Evolutionary conservation across 2,888 invertebrate species (phyloP), one percentile per base, ranked within the genome.

Genomic region (Philereme vetulata): DNA sequence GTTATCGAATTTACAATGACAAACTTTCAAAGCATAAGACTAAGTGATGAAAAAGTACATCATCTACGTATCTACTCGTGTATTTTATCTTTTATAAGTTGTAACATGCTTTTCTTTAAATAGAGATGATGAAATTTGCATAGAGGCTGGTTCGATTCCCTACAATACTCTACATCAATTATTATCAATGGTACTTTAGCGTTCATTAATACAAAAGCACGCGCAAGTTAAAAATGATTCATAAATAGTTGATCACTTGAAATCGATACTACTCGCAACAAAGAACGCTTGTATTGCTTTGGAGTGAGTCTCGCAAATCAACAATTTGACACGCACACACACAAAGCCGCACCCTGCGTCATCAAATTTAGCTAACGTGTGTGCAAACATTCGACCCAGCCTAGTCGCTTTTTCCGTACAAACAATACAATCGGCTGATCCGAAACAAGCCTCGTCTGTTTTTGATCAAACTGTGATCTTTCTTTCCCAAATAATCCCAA

Each of bases 331-430:
- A 85, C 86, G 80, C 80, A 74, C 69, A 59, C 58, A 55, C 58
- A 58, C 69, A 72, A 64, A 71, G 85, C 86, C 88, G 78, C 90
- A 78, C 88, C 90, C 81, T 87, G 82, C 88, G 88, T 88, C 88
- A 91, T 90, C 90, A 90, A 91, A 90, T 91, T 91, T 90, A 86
- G 89, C 88, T 91, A 90, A 91, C 89, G 82, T 85, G 83, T 87
- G 78, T 79, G 86, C 88, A 89, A 88, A 90, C 88, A 90, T 80
- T 81, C 77, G 84, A 85, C 90, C 89, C 80, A 83, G 84, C 85
- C 85, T 86, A 75, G 84, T 82, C 78, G 83, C 81, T 81, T 85
- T 84, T 86, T 82, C 82, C 84, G 80, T 71, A 74, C 86, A 87
- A 86, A 88, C 84, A 88, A 84, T 85, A 82, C 84, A 85, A 70